Evolutionary conservation across 2,113 vertebrate genomes (phyloP).

Genomic region (Phainopepla nitens): DNA sequence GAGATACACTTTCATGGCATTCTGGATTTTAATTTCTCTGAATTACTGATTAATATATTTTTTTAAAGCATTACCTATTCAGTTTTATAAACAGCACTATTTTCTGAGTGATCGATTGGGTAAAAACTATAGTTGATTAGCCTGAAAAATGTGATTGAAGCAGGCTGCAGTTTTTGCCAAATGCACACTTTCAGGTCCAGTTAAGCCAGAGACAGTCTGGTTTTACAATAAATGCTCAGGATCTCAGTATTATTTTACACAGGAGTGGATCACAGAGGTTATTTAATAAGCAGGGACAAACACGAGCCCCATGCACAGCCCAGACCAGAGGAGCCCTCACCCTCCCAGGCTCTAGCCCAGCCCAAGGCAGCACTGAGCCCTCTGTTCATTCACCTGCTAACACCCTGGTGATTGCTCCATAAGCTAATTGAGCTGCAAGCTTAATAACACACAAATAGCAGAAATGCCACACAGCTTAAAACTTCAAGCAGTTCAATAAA

Average conservation of each 20-base stretch:
- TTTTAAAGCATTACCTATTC: neutral
- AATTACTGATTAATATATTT: neutral
- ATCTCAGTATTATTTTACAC: neutral
- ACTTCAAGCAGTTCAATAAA: neutral
- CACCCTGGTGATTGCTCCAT: neutral
- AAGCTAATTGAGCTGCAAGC: neutral
- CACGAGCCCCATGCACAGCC: neutral
- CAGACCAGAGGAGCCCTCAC: neutral
- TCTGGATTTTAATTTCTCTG: constrained; percentile 5
- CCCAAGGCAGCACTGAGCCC: neutral
- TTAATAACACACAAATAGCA: neutral
- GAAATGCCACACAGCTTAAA: neutral
- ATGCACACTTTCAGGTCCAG: neutral
- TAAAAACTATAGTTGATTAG: neutral
- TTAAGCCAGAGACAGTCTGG: neutral
- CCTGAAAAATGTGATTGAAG: neutral
- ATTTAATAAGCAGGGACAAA: neutral
- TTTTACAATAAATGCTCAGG: neutral
- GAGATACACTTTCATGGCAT: neutral
- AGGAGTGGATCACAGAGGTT: neutral
- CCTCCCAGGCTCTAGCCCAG: neutral
- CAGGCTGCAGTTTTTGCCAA: neutral
- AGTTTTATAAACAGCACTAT: neutral
- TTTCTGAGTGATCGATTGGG: neutral
- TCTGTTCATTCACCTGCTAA: neutral